Conservation (phyloP, 53 echinoderm and acorn worm species). For the Echinarachnius parma region DNA sequence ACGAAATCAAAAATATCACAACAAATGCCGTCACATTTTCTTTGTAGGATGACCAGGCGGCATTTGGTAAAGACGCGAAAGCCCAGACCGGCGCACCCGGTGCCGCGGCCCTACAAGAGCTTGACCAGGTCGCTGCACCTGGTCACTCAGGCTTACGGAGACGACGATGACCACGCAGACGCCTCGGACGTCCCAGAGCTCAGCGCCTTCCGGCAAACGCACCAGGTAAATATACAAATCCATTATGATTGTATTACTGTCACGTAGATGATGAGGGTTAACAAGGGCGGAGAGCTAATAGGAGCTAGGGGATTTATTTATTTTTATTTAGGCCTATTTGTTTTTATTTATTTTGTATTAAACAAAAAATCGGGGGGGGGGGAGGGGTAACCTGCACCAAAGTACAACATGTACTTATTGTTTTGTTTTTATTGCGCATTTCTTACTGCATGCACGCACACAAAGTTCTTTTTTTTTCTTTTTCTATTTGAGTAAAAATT, state of each 20-base stretch:
- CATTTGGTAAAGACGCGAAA: too few relatives aligned
- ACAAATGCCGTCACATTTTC: too few relatives aligned
- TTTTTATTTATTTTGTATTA: too few relatives aligned
- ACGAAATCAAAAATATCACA: too few relatives aligned
- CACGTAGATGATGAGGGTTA: not conserved
- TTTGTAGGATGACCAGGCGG: constrained; percentile 16
- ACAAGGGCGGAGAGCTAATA: too few relatives aligned
- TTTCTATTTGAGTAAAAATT: not conserved
- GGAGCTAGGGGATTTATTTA: too few relatives aligned
- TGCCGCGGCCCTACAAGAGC: not conserved
- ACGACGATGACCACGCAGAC: constrained; percentile 18
- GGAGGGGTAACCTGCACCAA: not conserved
- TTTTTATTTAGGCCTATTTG: too few relatives aligned
- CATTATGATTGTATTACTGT: too few relatives aligned
- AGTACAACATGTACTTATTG: not conserved
- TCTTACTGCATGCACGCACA: not conserved
- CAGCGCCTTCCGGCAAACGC: constrained; percentile 24
- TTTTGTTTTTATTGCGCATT: not conserved
- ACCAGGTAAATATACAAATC: constrained; percentile 6
- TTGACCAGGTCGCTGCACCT: constrained; percentile 26
- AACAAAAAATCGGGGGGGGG: not conserved
- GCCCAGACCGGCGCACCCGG: constrained; percentile 5
- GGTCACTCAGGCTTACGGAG: constrained; percentile 22
- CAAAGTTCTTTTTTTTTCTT: not conserved
- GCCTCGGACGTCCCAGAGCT: constrained; percentile 29